Percentiles rank a stretch among this genome's conserved stretches.
Evolutionary conservation across 2,797 vertebrate genomes (phyloP).

Genomic region (Spatula clypeata): DNA sequence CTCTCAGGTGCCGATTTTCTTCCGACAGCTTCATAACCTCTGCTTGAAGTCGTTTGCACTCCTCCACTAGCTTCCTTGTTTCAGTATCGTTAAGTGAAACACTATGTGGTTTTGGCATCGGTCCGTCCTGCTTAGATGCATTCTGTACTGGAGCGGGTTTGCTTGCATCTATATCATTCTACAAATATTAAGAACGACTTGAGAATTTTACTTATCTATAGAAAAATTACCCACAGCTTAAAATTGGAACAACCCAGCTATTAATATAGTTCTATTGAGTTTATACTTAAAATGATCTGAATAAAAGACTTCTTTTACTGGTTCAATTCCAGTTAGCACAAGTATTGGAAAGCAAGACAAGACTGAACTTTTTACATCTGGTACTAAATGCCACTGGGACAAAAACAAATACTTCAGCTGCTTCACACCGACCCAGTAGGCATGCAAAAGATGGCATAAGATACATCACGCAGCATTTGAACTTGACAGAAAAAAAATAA

Average conservation of each 20-base stretch:
- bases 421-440: neutral
- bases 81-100: conserved; percentile 89
- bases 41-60: conserved; percentile 94
- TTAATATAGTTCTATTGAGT: neutral
- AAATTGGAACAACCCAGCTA: neutral
- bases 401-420: neutral
- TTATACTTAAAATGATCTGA: neutral
- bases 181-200: conserved; percentile 71
- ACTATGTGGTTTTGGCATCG: conserved; percentile 85
- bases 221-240: conserved; percentile 18
- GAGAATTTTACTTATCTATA: conserved; percentile 43
- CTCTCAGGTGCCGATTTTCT: conserved; percentile 96
- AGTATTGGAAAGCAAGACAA: neutral
- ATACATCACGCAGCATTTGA: neutral
- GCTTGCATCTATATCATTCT: conserved; percentile 92
- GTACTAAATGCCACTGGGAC: neutral
- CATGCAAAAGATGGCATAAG: neutral
- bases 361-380: neutral
- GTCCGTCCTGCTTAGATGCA: conserved; percentile 89
- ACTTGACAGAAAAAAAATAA: neutral
- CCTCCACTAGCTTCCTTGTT: conserved; percentile 93
- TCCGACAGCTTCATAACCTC: conserved; percentile 93
- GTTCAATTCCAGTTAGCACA: conserved; percentile 10
- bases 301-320: neutral
- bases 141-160: conserved; percentile 88